Conservation (phyloP, 2,797 vertebrate species). For the Clangula hyemalis region DNA sequence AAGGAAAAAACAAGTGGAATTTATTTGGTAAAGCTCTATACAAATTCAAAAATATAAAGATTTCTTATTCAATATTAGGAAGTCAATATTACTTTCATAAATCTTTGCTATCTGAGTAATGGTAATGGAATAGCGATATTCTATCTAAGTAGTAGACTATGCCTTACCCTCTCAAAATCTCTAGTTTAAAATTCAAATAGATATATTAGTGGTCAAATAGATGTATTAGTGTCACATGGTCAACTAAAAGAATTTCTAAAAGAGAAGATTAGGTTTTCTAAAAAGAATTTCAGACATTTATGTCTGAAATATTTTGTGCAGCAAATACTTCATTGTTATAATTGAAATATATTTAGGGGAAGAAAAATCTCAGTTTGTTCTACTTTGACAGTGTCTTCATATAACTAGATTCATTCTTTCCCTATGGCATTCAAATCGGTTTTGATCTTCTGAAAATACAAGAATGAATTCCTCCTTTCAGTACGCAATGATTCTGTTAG, state of each 20-base stretch:
- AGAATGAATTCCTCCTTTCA: conserved; percentile 9
- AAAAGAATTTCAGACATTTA: too few relatives aligned
- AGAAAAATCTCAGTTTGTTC: not conserved
- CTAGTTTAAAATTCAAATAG: not conserved
- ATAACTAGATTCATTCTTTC: conserved; percentile 21
- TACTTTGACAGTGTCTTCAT: not conserved
- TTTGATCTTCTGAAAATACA: conserved; percentile 1
- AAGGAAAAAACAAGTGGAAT: not conserved
- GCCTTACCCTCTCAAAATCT: not conserved
- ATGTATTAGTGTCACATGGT: not conserved
- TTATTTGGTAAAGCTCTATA: not conserved
- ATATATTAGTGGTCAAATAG: too few relatives aligned
- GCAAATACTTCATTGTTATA: conserved; percentile 6
- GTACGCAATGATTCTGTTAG: not conserved
- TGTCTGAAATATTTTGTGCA: conserved; percentile 1
- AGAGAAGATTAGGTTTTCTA: too few relatives aligned
- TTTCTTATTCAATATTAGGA: not conserved
- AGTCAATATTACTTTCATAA: not conserved
- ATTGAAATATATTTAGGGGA: not conserved
- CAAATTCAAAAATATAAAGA: not conserved
- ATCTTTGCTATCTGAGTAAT: not conserved
- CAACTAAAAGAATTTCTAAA: not conserved
- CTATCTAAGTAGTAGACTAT: not conserved
- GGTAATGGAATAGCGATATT: not conserved
- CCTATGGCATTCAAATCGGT: conserved; percentile 12